phyloP scores from a whole-genome alignment of 1,140 invertebrate genomes.

The Megathymus violae region DNA sequence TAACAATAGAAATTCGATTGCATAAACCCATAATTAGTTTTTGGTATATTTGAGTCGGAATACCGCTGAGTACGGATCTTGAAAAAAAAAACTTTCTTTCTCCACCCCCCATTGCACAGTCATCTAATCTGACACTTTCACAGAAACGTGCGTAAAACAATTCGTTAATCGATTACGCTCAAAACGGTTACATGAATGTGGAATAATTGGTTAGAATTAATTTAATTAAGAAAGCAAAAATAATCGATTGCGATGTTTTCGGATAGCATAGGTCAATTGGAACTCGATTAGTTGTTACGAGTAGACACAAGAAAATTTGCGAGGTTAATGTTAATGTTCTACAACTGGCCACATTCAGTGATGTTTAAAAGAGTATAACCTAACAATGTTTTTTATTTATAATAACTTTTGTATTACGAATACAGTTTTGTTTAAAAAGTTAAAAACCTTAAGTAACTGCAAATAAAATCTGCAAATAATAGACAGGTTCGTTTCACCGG shows the following conservation, averaged over 20 bases:
- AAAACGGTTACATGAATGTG: constrained; percentile 75
- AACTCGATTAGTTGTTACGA: neutral
- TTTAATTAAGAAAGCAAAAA: constrained; percentile 59
- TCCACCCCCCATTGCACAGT: constrained; percentile 43
- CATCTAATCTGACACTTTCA: constrained; percentile 64
- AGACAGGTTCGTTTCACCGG: too few species aligned
- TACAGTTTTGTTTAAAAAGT: too few species aligned
- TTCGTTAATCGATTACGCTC: constrained; percentile 73
- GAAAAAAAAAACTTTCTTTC: constrained; percentile 66
- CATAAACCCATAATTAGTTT: too few species aligned
- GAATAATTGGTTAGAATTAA: constrained; percentile 67
- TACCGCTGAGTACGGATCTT: constrained; percentile 18
- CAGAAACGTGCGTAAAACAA: constrained; percentile 72
- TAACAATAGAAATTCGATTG: too few species aligned
- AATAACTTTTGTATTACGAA: too few species aligned
- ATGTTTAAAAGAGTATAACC: too few species aligned
- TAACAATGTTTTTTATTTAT: too few species aligned
- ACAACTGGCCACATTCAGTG: too few species aligned
- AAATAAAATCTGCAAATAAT: too few species aligned
- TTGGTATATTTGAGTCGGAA: constrained; percentile 40
- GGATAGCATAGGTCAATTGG: constrained; percentile 7
- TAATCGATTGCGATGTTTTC: constrained; percentile 50
- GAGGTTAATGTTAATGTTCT: too few species aligned
- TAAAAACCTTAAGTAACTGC: too few species aligned
- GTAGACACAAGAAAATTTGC: too few species aligned